Conservation (phyloP, 2,888 invertebrate genomes). For the Diachrysia chrysitis region DNA sequence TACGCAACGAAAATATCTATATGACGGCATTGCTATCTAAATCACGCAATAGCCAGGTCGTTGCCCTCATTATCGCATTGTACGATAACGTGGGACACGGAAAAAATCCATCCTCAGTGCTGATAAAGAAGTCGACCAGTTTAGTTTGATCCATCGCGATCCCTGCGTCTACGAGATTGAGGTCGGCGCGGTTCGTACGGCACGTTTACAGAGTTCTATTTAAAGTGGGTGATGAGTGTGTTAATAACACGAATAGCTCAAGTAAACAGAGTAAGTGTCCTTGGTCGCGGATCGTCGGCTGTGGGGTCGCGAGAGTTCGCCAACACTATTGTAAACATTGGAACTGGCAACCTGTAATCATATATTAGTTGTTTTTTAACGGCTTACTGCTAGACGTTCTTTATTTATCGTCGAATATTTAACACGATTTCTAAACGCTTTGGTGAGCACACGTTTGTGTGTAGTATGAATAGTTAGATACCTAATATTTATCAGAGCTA, state of each 20-base stretch:
- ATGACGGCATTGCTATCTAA: constrained; percentile 71
- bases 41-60: constrained; percentile 80
- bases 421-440: background rate
- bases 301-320: constrained; percentile 60
- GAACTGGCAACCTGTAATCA: constrained; percentile 56
- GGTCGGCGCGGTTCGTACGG: constrained; percentile 42
- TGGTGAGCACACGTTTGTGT: background rate
- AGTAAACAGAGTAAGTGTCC: constrained; percentile 66
- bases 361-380: constrained; percentile 37
- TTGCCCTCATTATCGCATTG: constrained; percentile 82
- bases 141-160: constrained; percentile 63
- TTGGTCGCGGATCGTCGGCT: constrained; percentile 65
- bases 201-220: constrained; percentile 60
- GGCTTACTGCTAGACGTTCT: constrained; percentile 11
- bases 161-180: constrained; percentile 30
- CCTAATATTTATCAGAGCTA: background rate
- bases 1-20: constrained; percentile 54
- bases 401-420: background rate
- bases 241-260: constrained; percentile 59
- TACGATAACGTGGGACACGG: constrained; percentile 82
- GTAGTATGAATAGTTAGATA: background rate
- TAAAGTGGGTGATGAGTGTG: constrained; percentile 61
- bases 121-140: constrained; percentile 74
- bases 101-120: constrained; percentile 80
- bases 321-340: constrained; percentile 64